Evolutionary conservation across 2,888 invertebrate species (phyloP).

Genomic region (Dione juno): DNA sequence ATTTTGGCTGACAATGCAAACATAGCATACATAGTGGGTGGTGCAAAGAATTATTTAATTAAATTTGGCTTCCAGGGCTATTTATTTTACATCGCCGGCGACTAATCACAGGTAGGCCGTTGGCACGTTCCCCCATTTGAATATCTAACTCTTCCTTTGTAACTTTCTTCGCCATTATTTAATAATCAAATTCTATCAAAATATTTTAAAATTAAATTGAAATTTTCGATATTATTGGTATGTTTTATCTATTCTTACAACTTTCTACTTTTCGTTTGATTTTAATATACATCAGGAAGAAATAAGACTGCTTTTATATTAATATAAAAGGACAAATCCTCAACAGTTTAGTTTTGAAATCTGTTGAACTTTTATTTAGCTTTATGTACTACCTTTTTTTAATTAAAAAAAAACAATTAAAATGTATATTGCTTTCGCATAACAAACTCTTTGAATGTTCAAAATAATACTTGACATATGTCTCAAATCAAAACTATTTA

Average conservation of each 20-base stretch:
- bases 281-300: too few species aligned
- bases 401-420: background rate
- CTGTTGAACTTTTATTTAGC: too few species aligned
- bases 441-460: constrained; percentile 53
- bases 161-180: constrained; percentile 2
- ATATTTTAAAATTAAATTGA: background rate
- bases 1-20: background rate
- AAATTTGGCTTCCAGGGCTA: constrained; percentile 72
- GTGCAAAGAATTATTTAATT: constrained; percentile 76
- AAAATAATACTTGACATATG: background rate
- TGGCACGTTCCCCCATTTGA: constrained; percentile 72
- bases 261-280: too few species aligned
- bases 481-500: background rate
- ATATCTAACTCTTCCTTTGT: constrained; percentile 65
- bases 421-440: constrained; percentile 30
- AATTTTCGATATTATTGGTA: background rate
- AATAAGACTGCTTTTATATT: too few species aligned
- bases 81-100: constrained; percentile 70
- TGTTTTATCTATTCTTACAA: too few species aligned
- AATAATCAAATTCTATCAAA: background rate
- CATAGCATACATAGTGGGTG: constrained; percentile 63
- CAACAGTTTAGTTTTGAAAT: too few species aligned
- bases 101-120: constrained; percentile 78
- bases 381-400: background rate
- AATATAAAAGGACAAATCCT: too few species aligned